These are phyloP conservation scores for Poecilia velifera DNA, from an alignment of 2,797 vertebrate genomes.

Conservation along the genomic window DNA sequence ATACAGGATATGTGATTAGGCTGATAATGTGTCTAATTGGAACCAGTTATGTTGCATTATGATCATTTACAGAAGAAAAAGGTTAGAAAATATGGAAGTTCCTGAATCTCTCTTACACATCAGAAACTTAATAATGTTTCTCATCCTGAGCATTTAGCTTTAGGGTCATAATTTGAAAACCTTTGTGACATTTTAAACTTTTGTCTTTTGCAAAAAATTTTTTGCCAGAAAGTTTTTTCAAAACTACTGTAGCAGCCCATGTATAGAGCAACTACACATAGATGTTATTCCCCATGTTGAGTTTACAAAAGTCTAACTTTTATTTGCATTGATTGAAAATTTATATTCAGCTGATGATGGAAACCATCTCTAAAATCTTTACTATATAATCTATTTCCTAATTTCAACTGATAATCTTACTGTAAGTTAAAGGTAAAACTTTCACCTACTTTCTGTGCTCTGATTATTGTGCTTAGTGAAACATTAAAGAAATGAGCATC, in stretches of 20 bases:
- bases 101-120: not conserved
- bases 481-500: not conserved
- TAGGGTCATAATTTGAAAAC: not conserved
- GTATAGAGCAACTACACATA: not conserved
- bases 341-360: not conserved
- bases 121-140: not conserved
- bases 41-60: not conserved
- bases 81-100: not conserved
- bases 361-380: not conserved
- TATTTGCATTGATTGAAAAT: not conserved
- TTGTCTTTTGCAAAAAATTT: not conserved
- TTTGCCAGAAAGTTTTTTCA: not conserved
- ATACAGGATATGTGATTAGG: not conserved
- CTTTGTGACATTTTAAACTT: not conserved
- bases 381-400: not conserved
- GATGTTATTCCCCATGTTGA: not conserved
- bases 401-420: not conserved
- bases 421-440: not conserved
- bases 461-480: not conserved
- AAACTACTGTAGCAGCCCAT: not conserved
- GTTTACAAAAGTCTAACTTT: not conserved
- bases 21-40: not conserved
- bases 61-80: not conserved
- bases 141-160: not conserved
- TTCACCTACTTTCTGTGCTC: not conserved